Conservation (phyloP, 2,797 vertebrate genomes). For the Taeniopygia guttata region DNA sequence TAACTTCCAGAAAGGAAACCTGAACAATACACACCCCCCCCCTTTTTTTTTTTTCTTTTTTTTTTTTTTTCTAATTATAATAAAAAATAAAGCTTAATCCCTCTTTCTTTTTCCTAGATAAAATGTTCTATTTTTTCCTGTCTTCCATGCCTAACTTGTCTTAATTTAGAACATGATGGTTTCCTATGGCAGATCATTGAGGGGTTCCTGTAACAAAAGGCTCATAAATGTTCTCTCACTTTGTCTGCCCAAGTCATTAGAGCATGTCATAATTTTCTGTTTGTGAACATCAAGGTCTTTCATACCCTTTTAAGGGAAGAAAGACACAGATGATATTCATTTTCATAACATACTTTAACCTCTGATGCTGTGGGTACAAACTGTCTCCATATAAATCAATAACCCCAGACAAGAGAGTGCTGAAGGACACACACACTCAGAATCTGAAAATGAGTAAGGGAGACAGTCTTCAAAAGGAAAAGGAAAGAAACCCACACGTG, state of each 20-base stretch:
- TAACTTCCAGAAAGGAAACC: neutral
- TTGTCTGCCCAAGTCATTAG: neutral
- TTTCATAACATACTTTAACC: neutral
- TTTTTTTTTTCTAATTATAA: neutral
- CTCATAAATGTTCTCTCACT: neutral
- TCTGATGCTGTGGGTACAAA: neutral
- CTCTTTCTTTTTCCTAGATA: neutral
- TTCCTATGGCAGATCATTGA: neutral
- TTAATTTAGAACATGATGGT: neutral
- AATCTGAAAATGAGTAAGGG: neutral
- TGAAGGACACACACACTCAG: neutral
- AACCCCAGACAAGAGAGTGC: neutral
- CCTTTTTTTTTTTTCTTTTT: too few relatives aligned
- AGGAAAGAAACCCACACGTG: rapidly evolving
- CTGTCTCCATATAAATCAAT: neutral
- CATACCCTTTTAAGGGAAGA: neutral
- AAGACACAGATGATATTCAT: neutral
- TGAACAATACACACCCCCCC: neutral
- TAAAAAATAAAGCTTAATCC: neutral
- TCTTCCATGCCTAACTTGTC: neutral
- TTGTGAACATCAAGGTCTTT: neutral
- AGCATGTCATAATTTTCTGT: neutral
- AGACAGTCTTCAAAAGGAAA: neutral
- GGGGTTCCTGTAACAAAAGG: neutral
- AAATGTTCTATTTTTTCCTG: neutral